A percentile compares a stretch with the other conserved stretches of the same genome.
Evolutionary conservation across 2,888 invertebrate genomes (phyloP).

Genomic region (Drosophila affinis): DNA sequence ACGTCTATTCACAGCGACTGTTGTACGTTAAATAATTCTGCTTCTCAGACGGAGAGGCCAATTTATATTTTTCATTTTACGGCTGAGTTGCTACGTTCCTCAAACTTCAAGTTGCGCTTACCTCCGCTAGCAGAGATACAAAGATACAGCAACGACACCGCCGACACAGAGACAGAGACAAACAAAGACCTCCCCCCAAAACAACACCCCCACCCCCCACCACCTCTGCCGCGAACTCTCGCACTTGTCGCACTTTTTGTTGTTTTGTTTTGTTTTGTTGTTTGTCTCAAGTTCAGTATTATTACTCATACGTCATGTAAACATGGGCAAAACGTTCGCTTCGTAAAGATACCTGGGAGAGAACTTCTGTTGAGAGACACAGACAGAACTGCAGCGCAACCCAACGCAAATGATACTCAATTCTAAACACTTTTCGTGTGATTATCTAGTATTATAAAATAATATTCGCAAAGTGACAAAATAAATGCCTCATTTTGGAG

Average conservation of each 20-base stretch:
- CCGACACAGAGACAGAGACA: constrained; percentile 61
- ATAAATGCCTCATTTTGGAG: constrained; percentile 68
- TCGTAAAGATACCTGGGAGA: neutral
- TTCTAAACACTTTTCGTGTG: constrained; percentile 55
- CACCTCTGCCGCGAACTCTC: constrained; percentile 15
- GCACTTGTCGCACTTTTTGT: constrained; percentile 46
- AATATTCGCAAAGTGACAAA: constrained; percentile 74
- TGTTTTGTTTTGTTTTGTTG: neutral
- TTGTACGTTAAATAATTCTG: constrained; percentile 77
- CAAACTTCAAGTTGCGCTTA: constrained; percentile 50
- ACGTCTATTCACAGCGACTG: constrained; percentile 59
- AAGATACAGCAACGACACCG: constrained; percentile 60
- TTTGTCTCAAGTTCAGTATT: constrained; percentile 57
- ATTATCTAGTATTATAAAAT: constrained; percentile 62
- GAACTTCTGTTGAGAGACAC: constrained; percentile 3
- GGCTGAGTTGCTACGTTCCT: constrained; percentile 77
- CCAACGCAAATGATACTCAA: constrained; percentile 38
- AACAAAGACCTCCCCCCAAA: constrained; percentile 50
- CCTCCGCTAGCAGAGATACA: constrained; percentile 55
- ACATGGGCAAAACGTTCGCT: constrained; percentile 10
- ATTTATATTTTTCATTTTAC: constrained; percentile 83
- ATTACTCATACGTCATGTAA: constrained; percentile 73
- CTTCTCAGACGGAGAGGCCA: constrained; percentile 75
- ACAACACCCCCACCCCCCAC: neutral
- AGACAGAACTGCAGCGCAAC: constrained; percentile 42